Conservation (phyloP, 2,113 vertebrate species). For the Siphamia tubifer region DNA sequence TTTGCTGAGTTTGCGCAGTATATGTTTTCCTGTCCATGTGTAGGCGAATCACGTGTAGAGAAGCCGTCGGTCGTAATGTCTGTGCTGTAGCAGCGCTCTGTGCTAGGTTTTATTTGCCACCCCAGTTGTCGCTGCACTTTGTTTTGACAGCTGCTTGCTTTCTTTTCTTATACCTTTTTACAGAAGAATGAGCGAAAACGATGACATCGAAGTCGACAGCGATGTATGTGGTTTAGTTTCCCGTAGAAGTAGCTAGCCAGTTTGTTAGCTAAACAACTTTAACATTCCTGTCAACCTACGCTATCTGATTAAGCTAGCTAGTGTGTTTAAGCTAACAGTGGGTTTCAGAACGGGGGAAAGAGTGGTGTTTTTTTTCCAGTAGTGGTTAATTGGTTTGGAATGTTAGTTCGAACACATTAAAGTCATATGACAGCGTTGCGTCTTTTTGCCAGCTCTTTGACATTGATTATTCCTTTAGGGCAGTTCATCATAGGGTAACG, state of each 20-base stretch:
- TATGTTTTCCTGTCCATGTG: constrained; percentile 74
- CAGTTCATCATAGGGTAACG: background rate
- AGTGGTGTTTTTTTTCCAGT: background rate
- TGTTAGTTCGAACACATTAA: background rate
- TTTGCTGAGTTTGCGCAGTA: constrained; percentile 50
- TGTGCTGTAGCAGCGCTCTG: constrained; percentile 61
- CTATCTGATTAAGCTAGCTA: constrained; percentile 22
- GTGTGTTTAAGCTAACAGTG: background rate
- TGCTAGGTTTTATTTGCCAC: constrained; percentile 38
- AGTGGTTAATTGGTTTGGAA: background rate
- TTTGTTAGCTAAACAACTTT: constrained; percentile 53
- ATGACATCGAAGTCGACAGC: constrained; percentile 98
- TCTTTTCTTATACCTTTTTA: constrained; percentile 36
- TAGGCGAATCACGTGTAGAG: constrained; percentile 78
- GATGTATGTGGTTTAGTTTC: constrained; percentile 86
- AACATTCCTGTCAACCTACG: constrained; percentile 26
- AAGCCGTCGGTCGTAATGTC: constrained; percentile 70
- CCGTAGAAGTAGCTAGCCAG: constrained; percentile 49
- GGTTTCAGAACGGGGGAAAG: background rate
- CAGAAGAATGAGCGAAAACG: constrained; percentile 96
- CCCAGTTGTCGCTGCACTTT: constrained; percentile 55
- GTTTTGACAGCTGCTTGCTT: constrained; percentile 66
- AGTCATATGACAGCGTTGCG: background rate
- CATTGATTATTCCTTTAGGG: background rate
- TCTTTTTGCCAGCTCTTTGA: background rate